These are phyloP conservation scores for Lacanobia wlatinum DNA, from an alignment of 2,888 invertebrate genomes.

Conservation along the genomic window DNA sequence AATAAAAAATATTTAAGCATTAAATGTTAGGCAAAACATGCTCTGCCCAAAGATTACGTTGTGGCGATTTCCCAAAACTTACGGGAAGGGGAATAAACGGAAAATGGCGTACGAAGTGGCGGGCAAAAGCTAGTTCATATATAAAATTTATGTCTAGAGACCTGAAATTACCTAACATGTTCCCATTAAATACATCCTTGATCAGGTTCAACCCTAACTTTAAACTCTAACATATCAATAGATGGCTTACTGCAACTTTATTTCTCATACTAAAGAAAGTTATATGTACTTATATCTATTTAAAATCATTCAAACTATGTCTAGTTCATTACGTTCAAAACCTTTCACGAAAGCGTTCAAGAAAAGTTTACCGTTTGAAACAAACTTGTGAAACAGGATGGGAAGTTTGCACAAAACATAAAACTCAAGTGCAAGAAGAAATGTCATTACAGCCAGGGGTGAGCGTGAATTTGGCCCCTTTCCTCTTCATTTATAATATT, in stretches of 20 bases:
- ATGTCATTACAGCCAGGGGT: slow-evolving; percentile 74
- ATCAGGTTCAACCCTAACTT: background rate
- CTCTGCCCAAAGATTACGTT: too few species aligned
- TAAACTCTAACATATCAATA: background rate
- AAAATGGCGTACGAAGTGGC: too few species aligned
- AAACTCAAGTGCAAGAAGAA: slow-evolving; percentile 72
- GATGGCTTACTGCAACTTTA: slow-evolving; percentile 8
- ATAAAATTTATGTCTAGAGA: background rate
- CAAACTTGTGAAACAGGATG: slow-evolving; percentile 63
- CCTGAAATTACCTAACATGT: too few species aligned
- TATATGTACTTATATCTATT: slow-evolving; percentile 39
- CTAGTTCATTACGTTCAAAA: slow-evolving; percentile 31
- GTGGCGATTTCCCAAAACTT: too few species aligned
- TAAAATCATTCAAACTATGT: slow-evolving; percentile 35
- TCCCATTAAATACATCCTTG: too few species aligned
- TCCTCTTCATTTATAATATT: slow-evolving; percentile 84
- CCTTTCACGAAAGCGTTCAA: slow-evolving; percentile 34
- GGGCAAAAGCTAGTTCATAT: background rate
- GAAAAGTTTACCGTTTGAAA: slow-evolving; percentile 47
- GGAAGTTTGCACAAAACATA: slow-evolving; percentile 69
- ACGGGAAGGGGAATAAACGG: too few species aligned
- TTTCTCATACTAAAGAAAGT: slow-evolving; percentile 5
- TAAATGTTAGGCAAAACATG: too few species aligned
- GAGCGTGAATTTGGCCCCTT: slow-evolving; percentile 77
- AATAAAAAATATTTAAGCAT: too few species aligned